These are phyloP conservation scores for Catocala fraxini DNA, from an alignment of 2,888 invertebrate species.

Conservation along the genomic window DNA sequence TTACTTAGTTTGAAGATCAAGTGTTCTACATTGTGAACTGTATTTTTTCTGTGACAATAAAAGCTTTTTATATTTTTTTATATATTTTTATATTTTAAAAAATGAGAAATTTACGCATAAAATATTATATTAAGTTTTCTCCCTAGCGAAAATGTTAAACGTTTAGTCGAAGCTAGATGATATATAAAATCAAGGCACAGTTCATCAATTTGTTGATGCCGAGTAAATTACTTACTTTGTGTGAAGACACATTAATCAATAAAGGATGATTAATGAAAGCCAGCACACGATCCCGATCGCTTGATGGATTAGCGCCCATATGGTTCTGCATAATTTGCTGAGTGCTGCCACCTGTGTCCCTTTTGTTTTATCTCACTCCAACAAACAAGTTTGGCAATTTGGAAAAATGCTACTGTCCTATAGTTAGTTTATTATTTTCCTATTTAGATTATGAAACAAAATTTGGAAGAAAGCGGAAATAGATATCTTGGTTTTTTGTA, in stretches of 20 bases:
- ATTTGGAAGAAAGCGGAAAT: conserved; percentile 29
- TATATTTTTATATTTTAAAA: no score
- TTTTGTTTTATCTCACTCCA: conserved; percentile 58
- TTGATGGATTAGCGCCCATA: conserved; percentile 86
- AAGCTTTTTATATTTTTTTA: no score
- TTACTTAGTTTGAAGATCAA: no score
- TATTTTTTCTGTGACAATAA: no score
- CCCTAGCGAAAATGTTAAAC: conserved; percentile 3
- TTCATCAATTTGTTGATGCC: conserved; percentile 70
- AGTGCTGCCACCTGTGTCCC: conserved; percentile 79
- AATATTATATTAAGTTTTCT: background rate
- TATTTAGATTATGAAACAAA: conserved; percentile 40
- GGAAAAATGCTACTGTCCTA: conserved; percentile 34
- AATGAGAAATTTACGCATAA: conserved; percentile 1
- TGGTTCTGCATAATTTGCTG: conserved; percentile 84
- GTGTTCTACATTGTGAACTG: no score
- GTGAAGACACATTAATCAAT: conserved; percentile 85
- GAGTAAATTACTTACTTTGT: conserved; percentile 80
- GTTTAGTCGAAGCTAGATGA: conserved; percentile 18
- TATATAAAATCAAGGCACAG: conserved; percentile 67
- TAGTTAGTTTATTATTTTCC: conserved; percentile 39
- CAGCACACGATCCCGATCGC: conserved; percentile 76
- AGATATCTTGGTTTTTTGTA: conserved; percentile 29
- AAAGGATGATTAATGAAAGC: conserved; percentile 84
- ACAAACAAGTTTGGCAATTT: conserved; percentile 46